Percentiles rank a stretch among this genome's conserved stretches.
phyloP scores from a whole-genome alignment of 2,888 invertebrate genomes.

The Eumacrocentrus americanus region DNA sequence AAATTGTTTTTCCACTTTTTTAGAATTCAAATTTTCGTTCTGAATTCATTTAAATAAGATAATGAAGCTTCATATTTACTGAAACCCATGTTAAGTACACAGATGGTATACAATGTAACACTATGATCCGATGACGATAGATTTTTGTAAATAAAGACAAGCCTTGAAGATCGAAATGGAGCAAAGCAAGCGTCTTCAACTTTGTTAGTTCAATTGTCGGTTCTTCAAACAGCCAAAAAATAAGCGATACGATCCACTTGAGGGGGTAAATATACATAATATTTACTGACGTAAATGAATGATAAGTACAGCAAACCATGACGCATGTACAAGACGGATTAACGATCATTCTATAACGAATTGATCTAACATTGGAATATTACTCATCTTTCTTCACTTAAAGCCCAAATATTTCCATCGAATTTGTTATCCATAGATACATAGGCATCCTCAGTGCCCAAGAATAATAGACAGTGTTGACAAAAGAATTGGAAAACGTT shows the following conservation, averaged over 20 bases:
- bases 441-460: no score
- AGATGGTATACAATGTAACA: no score
- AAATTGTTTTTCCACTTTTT: no score
- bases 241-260: neutral
- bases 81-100: no score
- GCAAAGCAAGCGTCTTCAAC: neutral
- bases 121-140: no score
- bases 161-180: neutral
- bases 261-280: neutral
- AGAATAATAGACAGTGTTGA: no score
- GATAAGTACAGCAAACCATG: neutral
- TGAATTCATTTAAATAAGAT: no score
- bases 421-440: neutral
- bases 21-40: no score
- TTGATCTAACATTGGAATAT: neutral
- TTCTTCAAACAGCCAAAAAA: neutral
- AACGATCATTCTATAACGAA: neutral
- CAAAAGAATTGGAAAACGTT: no score
- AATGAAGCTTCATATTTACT: no score
- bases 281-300: constrained; percentile 9
- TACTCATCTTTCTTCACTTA: neutral
- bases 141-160: neutral
- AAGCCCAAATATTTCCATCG: neutral
- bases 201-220: constrained; percentile 16
- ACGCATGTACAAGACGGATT: neutral